Evolutionary conservation across 2,113 vertebrate species (phyloP).

Genomic region (Dicaeum eximium): DNA sequence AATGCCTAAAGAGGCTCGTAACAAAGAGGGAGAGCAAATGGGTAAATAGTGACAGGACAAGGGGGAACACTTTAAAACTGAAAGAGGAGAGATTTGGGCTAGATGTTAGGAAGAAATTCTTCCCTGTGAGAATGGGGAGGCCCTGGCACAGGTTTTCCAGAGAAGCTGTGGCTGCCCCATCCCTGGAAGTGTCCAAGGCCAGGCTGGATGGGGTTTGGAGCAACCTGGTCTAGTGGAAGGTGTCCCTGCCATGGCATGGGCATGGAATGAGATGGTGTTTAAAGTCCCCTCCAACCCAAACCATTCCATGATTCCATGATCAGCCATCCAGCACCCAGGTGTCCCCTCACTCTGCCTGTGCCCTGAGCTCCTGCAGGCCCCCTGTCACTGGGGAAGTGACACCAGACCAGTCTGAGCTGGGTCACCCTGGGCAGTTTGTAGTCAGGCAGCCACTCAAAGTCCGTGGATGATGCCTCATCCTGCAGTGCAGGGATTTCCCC

Average conservation of each 20-base stretch:
- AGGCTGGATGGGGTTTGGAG: fast-evolving
- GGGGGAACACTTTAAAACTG: not conserved
- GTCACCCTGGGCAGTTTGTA: not conserved
- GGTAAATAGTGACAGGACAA: not conserved
- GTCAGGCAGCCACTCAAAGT: not conserved
- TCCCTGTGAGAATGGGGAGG: not conserved
- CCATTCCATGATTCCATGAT: not conserved
- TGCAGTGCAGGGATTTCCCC: not conserved
- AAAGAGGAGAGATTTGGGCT: not conserved
- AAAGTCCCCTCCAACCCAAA: not conserved
- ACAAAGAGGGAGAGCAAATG: not conserved
- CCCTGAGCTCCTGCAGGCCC: not conserved
- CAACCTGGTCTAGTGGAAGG: fast-evolving
- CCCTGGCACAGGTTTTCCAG: not conserved
- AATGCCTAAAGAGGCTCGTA: not conserved
- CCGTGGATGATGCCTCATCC: not conserved
- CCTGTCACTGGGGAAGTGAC: not conserved
- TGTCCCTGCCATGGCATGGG: not conserved
- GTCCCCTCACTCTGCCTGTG: not conserved
- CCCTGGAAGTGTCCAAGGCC: not conserved
- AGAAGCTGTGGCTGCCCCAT: not conserved
- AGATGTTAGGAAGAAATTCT: not conserved
- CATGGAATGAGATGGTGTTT: not conserved
- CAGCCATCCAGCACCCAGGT: not conserved
- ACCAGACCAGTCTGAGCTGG: not conserved